These are phyloP conservation scores for Hyperopisus bebe DNA, from an alignment of 2,113 vertebrate genomes.

Conservation along the genomic window DNA sequence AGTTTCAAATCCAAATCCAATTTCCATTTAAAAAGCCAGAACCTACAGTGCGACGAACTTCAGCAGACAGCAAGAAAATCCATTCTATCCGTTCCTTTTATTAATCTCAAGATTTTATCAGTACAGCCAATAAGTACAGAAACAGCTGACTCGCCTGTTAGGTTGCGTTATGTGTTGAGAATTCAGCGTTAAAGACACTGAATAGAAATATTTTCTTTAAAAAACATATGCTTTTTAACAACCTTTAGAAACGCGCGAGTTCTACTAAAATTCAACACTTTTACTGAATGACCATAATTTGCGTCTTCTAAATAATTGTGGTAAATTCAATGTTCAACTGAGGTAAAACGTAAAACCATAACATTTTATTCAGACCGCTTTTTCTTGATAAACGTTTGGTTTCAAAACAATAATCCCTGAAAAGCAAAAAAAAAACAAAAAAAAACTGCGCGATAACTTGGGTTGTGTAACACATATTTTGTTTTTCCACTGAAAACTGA, in stretches of 20 bases:
- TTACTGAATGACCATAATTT: background rate
- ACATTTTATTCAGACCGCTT: background rate
- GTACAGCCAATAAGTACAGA: background rate
- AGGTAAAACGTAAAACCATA: background rate
- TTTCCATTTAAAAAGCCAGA: background rate
- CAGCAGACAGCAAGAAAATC: background rate
- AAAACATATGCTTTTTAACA: background rate
- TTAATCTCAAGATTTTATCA: background rate
- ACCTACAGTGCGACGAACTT: background rate
- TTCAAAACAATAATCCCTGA: conserved; percentile 7
- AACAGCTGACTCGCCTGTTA: background rate
- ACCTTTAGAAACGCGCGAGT: background rate
- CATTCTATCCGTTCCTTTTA: background rate
- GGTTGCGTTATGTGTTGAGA: background rate
- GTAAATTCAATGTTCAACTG: background rate
- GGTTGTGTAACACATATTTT: background rate
- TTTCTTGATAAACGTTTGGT: background rate
- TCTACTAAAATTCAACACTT: background rate
- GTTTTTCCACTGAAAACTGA: background rate
- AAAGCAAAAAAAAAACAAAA: background rate
- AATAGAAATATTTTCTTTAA: background rate
- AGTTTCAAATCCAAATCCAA: background rate
- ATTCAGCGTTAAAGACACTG: background rate
- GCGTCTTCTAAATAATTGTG: background rate
- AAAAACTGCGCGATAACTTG: background rate